phyloP scores from a whole-genome alignment of 2,113 vertebrate species.

The Aepyceros melampus region DNA sequence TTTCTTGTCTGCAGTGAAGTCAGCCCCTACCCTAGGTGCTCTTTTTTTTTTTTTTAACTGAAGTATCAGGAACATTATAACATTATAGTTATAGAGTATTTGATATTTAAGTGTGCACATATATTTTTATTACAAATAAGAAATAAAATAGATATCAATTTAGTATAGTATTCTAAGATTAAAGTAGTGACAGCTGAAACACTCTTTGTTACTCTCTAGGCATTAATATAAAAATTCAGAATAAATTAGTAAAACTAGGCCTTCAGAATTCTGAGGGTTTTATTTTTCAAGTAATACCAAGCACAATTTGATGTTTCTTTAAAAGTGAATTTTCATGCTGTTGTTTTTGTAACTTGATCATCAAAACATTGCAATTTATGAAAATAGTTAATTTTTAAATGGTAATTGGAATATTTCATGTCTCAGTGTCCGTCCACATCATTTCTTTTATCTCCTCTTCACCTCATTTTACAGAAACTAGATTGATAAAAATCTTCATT shows the following conservation, averaged over 20 bases:
- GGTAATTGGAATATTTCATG: not conserved
- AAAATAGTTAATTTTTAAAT: not conserved
- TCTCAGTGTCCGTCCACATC: not conserved
- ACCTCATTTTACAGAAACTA: not conserved
- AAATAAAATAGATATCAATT: not conserved
- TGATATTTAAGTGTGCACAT: not conserved
- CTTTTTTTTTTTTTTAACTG: not conserved
- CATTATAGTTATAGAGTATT: not conserved
- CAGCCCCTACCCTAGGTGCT: not conserved
- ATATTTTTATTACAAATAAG: not conserved
- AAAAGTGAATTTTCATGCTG: not conserved
- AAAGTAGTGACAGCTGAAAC: not conserved
- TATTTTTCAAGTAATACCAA: not conserved
- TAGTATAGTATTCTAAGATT: not conserved
- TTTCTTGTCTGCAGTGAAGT: not conserved
- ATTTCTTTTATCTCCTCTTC: not conserved
- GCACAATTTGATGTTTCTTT: not conserved
- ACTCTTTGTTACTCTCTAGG: not conserved
- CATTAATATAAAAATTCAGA: not conserved
- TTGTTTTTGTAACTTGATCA: not conserved
- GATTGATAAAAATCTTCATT: not conserved
- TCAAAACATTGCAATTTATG: not conserved
- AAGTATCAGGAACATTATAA: not conserved
- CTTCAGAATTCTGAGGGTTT: not conserved
- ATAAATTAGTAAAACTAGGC: not conserved